Evolutionary conservation across 2,797 vertebrate genomes (phyloP), one percentile per base, ranked within the genome.

Genomic region (Lophotriccus pileatus): DNA sequence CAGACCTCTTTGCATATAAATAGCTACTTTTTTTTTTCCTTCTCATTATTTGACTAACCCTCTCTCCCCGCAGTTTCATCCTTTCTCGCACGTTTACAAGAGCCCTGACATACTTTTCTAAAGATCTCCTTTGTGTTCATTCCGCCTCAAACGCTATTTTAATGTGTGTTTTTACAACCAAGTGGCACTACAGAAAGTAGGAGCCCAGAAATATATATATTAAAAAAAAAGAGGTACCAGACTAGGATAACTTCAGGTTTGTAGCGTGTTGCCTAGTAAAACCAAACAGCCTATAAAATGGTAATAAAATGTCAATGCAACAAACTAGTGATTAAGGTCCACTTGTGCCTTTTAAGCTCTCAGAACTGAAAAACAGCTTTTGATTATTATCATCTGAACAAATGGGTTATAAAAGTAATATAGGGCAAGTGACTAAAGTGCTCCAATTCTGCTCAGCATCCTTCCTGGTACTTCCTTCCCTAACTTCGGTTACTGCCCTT

Each of bases 11-110:
- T 74, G 79, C 86, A 73, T 92, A 93, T 76, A 95, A 92, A 94
- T 68, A 95, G 70, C 73, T 60, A 36, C 66, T 7, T 46, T 50
- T 73, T 49, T 46, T 28, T 32, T 28, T 3, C 3, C 66, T 60
- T 88, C 82, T 96, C 89, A 37, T 81, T 62, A 72, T 94, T 53
- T 94, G 85, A 95, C 66, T 96, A 93, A 94, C 49, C 27, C 27
- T 13, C 55, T 27, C 64, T 70, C 28, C 79, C 36, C 8, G 0
- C 36, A 3, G 2, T 24, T 77, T 84, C 88, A 76, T 55, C 52
- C 21, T n/a, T 69, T 44, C 28, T 59, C 27, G 81, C 84, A 32
- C 64, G 8, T 72, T 81, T 60, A 43, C 68, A 70, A 24, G 55
- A 2, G 19, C 85, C 69, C 64, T 62, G 62, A 47, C 77, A 23